A percentile compares a stretch with the other conserved stretches of the same genome.
phyloP scores from a whole-genome alignment of 2,113 vertebrate genomes.

The Lepisosteus osseus region DNA sequence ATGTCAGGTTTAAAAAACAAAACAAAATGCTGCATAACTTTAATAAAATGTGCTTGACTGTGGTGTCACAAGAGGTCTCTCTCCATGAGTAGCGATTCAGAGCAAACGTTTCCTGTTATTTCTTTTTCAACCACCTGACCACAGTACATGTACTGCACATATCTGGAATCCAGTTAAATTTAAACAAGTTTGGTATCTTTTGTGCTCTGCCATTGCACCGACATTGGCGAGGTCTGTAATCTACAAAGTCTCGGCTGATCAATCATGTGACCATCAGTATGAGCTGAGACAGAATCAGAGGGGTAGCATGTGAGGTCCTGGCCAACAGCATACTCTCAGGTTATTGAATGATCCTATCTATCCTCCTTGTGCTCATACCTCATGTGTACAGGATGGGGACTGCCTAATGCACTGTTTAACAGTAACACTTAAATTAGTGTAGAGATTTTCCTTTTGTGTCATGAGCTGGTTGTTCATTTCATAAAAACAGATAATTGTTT shows the following conservation, averaged over 20 bases:
- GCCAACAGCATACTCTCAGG: neutral
- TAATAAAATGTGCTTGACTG: no score
- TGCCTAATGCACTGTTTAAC: neutral
- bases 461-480: no score
- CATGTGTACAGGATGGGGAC: neutral
- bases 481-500: neutral
- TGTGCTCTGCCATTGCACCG: neutral
- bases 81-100: neutral
- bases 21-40: no score
- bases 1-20: no score
- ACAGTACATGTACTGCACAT: neutral
- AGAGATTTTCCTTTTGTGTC: neutral
- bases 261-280: neutral
- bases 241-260: neutral
- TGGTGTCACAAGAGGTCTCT: no score
- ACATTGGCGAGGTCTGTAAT: conserved; percentile 3
- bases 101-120: neutral
- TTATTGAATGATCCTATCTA: neutral
- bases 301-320: conserved; percentile 2
- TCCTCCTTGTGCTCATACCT: conserved; percentile 1
- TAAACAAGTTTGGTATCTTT: neutral
- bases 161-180: neutral
- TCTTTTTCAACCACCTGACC: neutral
- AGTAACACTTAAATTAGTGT: neutral
- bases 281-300: neutral